These are phyloP conservation scores for Trissoscelio sp. DNA, from an alignment of 2,888 invertebrate genomes.

Conservation along the genomic window DNA sequence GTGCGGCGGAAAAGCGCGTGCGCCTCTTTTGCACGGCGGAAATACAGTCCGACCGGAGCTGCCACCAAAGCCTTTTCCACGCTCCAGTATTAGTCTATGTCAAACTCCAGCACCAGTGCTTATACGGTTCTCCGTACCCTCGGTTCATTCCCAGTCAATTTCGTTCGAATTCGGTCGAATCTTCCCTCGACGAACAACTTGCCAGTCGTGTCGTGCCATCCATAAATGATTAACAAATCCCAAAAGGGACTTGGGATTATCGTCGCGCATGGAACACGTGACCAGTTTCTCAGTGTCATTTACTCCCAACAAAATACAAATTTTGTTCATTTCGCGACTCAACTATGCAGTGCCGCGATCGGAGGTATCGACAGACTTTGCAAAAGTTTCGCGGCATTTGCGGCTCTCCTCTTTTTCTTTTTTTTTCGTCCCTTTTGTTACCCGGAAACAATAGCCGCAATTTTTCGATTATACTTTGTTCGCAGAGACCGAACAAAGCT, in stretches of 20 bases:
- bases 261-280: conserved; percentile 7
- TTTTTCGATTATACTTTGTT: conserved; percentile 36
- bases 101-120: conserved; percentile 81
- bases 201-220: conserved; percentile 6
- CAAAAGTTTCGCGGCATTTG: too few relatives aligned
- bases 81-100: conserved; percentile 77
- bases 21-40: conserved; percentile 74
- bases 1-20: conserved; percentile 72
- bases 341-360: conserved; percentile 15
- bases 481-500: too few relatives aligned
- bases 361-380: conserved; percentile 27
- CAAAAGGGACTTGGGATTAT: not conserved
- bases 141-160: conserved; percentile 66
- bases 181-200: not conserved
- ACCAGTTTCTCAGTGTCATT: conserved; percentile 19
- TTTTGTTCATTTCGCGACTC: not conserved
- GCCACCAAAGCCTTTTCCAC: conserved; percentile 77
- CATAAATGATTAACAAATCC: not conserved
- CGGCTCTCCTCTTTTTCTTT: not conserved
- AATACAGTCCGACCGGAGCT: conserved; percentile 77
- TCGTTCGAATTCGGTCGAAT: not conserved
- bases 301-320: conserved; percentile 7
- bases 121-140: conserved; percentile 80
- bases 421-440: conserved; percentile 9
- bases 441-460: conserved; percentile 31